A percentile compares a stretch with the other conserved stretches of the same genome.
phyloP scores from a whole-genome alignment of 1,140 invertebrate species.

The Aleiodes sp. region DNA sequence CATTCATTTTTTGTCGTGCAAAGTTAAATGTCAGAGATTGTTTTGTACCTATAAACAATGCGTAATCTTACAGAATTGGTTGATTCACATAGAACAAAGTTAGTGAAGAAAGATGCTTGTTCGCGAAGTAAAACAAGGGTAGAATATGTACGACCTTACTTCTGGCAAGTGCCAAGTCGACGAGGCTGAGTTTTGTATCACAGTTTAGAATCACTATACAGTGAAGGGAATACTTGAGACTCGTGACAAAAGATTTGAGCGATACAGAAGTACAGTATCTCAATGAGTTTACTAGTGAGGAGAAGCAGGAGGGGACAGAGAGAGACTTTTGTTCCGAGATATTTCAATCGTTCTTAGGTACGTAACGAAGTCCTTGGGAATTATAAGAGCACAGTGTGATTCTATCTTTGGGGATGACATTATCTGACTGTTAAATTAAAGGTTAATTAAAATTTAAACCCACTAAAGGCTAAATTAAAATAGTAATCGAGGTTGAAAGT shows the following conservation, averaged over 20 bases:
- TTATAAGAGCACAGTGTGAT: not conserved
- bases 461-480: not conserved
- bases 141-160: not conserved
- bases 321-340: not conserved
- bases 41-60: too few species aligned
- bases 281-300: conserved; percentile 11
- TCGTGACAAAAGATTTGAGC: not conserved
- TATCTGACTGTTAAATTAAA: conserved; percentile 7
- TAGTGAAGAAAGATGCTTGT: not conserved
- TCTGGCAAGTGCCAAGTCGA: not conserved
- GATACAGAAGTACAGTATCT: not conserved
- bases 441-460: not conserved
- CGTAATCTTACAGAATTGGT: too few species aligned
- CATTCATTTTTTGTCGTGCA: too few species aligned
- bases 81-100: not conserved
- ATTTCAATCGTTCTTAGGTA: not conserved
- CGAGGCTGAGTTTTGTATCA: not conserved
- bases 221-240: not conserved
- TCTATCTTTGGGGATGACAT: not conserved
- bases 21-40: too few species aligned
- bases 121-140: not conserved
- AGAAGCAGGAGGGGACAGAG: too few species aligned
- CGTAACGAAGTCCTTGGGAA: not conserved
- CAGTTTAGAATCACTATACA: conserved; percentile 8
- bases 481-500: not conserved